These are phyloP conservation scores for Agriotes lineatus DNA, from an alignment of 2,888 invertebrate species.

Conservation along the genomic window DNA sequence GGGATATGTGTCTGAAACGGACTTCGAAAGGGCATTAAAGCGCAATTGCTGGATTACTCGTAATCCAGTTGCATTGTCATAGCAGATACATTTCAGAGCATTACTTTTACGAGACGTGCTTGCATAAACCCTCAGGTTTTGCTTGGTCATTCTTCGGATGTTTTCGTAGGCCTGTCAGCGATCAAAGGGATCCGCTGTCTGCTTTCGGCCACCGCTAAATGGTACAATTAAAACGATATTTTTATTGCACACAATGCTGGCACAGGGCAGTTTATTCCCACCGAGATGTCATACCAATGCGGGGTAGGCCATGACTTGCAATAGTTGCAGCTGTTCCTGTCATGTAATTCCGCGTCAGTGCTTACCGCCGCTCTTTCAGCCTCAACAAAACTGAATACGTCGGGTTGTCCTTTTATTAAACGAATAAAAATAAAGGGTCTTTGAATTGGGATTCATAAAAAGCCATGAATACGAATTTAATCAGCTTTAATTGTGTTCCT, in stretches of 20 bases:
- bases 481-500: no score
- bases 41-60: conserved; percentile 12
- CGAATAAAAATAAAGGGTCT: neutral
- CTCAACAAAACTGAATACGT: no score
- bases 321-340: conserved; percentile 48
- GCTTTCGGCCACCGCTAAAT: conserved; percentile 44
- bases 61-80: conserved; percentile 8
- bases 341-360: neutral
- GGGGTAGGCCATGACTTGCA: conserved; percentile 48
- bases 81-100: no score
- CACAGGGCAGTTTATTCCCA: conserved; percentile 52
- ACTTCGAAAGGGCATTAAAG: conserved; percentile 4
- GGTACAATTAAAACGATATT: conserved; percentile 61
- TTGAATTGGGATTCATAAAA: no score
- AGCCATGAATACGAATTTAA: no score
- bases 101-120: no score
- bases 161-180: conserved; percentile 18
- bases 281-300: conserved; percentile 44
- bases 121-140: no score
- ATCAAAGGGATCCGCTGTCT: conserved; percentile 36
- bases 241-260: conserved; percentile 61
- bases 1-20: neutral
- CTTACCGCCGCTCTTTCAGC: neutral
- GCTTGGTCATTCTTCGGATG: no score
- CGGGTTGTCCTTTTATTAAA: neutral